Evolutionary conservation across 2,113 vertebrate species (phyloP).

Genomic region (Lycocorax pyrrhopterus): DNA sequence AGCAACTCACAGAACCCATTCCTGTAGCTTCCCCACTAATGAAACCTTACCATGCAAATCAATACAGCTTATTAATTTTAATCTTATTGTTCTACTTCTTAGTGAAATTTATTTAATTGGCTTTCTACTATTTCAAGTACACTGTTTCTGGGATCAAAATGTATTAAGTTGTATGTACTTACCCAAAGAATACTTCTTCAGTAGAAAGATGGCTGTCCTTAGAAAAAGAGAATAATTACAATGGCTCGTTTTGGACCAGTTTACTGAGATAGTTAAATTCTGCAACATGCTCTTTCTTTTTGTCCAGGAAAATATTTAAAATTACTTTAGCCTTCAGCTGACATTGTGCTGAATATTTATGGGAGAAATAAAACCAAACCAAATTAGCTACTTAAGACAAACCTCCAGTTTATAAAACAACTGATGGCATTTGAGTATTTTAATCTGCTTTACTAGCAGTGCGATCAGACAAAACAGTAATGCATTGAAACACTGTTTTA

Average conservation of each 20-base stretch:
- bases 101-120: not conserved
- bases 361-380: not conserved
- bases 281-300: not conserved
- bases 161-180: not conserved
- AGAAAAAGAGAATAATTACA: not conserved
- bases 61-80: not conserved
- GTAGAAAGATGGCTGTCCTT: not conserved
- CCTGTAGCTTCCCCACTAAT: not conserved
- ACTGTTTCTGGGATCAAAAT: not conserved
- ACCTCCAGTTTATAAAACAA: conserved; percentile 62
- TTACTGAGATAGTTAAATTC: not conserved
- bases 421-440: conserved; percentile 42
- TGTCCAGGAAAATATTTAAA: not conserved
- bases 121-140: not conserved
- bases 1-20: not conserved
- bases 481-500: conserved; percentile 60
- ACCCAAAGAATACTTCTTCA: not conserved
- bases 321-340: not conserved
- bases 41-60: not conserved
- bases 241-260: not conserved
- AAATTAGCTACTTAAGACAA: conserved; percentile 13
- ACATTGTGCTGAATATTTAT: not conserved
- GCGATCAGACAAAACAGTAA: conserved; percentile 41
- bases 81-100: not conserved
- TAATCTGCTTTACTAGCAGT: conserved; percentile 64